Base-by-base conservation (phyloP, 2,113 vertebrate species). In the Chionis minor region DNA sequence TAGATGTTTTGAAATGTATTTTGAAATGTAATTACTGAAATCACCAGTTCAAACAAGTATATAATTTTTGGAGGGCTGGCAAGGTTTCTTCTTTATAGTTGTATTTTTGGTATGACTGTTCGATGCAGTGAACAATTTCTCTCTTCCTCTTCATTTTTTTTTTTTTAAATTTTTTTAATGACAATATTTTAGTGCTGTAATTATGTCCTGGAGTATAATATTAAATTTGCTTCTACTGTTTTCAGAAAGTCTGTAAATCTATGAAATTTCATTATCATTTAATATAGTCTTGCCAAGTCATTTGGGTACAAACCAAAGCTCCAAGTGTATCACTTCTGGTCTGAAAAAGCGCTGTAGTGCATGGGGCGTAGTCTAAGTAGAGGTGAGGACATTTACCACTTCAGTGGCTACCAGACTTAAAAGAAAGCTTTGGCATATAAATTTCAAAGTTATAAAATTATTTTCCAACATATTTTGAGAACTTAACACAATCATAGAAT, bases 181-280 rank as follows among this genome's bases (percentile, higher is more conserved):
- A 81, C 86, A 93, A 86, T 63, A 81, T 83, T 51, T 63, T 51
- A 72, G 26, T 77, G 42, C 59, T 67, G 32, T 59, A 70, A 86
- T 92, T 88, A 70, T 81, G 32, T 81, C 71, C 80, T 84, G 42
- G 45, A 79, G 44, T 79, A 21, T n/a, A 84, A 33, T 71, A 88
- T 24, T 79, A 72, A 97, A 81, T 67, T 86, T 49, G 28, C 71
- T 95, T 91, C 66, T 86, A 30, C 86, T 93, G 65, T 95, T 96
- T 87, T 90, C 77, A 86, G 61, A 27, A 81, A 73, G 47, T 72
- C 91, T 82, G 61, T 71, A 81, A 96, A 90, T 74, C 81, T 94
- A 54, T 95, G 69, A 96, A 92, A 79, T 89, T 93, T 95, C 78
- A 28, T 94, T 97, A 95, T 80, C 44, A 47, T 74, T 92, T 90